phyloP scores from a whole-genome alignment of 2,113 vertebrate species.

The Dipodomys ordii region DNA sequence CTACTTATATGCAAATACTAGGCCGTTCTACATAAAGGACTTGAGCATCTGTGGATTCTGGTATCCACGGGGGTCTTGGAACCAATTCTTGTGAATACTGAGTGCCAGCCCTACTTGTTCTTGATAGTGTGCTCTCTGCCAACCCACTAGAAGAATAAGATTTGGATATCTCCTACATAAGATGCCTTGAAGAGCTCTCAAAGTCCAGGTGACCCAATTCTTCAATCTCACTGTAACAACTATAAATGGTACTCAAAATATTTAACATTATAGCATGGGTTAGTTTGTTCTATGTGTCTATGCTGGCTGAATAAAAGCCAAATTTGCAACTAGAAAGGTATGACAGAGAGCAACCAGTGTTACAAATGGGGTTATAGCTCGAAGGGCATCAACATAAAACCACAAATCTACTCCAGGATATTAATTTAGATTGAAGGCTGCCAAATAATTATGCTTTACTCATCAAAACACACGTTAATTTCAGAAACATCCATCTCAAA shows the following conservation, averaged over 20 bases:
- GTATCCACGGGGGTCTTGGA: not conserved
- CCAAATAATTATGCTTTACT: conserved; percentile 49
- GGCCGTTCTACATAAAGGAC: not conserved
- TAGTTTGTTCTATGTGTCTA: not conserved
- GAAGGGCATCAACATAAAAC: conserved; percentile 48
- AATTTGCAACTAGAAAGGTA: conserved; percentile 1
- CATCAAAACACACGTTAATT: conserved; percentile 67
- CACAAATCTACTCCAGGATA: conserved; percentile 48
- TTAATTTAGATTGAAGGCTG: conserved; percentile 44
- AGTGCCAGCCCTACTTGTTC: not conserved
- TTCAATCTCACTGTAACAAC: conserved; percentile 7
- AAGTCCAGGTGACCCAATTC: conserved; percentile 8
- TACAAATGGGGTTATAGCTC: conserved; percentile 35
- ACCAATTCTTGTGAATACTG: not conserved
- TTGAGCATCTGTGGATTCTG: not conserved
- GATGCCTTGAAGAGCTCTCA: not conserved
- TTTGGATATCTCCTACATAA: conserved; percentile 15
- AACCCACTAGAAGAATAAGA: not conserved
- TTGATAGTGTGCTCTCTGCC: not conserved
- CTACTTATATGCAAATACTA: not conserved
- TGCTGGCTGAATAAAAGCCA: not conserved
- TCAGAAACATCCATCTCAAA: conserved; percentile 22
- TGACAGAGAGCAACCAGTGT: not conserved
- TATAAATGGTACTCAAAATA: conserved; percentile 4
- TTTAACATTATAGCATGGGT: not conserved